Evolutionary conservation across 64 coral and sea anemone species (phyloP).

Genomic region (Anthopleura sola): DNA sequence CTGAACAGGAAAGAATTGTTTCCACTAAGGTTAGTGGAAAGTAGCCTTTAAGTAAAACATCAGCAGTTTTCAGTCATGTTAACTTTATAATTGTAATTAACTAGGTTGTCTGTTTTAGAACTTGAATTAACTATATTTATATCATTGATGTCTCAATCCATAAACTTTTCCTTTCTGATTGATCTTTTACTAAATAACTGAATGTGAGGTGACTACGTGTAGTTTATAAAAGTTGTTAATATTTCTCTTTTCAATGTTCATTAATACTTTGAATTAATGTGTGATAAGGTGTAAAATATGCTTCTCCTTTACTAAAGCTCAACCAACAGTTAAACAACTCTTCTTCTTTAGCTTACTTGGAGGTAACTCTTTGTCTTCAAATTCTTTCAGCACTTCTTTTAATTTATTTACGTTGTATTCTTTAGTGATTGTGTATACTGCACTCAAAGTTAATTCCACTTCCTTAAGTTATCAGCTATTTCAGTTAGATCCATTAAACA

Average conservation of each 20-base stretch:
- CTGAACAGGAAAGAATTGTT: slow-evolving; percentile 69
- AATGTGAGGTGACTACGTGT: too few relatives aligned
- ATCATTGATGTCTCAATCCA: not conserved
- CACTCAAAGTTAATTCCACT: too few relatives aligned
- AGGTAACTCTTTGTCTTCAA: not conserved
- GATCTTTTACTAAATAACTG: not conserved
- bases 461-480: too few relatives aligned
- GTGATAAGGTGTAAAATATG: not conserved
- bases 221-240: too few relatives aligned
- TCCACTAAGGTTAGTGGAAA: slow-evolving; percentile 68
- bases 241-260: not conserved
- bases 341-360: not conserved
- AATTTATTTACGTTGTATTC: not conserved
- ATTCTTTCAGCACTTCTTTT: not conserved
- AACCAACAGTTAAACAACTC: not conserved
- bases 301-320: slow-evolving; percentile 3
- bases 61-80: too few relatives aligned
- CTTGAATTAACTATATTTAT: too few relatives aligned
- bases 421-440: too few relatives aligned
- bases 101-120: too few relatives aligned
- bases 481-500: too few relatives aligned
- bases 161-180: not conserved
- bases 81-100: too few relatives aligned
- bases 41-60: not conserved
- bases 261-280: not conserved